A percentile compares a stretch with the other conserved stretches of the same genome.
Evolutionary conservation across 1,140 invertebrate genomes (phyloP).

Genomic region (Homalodisca vitripennis): DNA sequence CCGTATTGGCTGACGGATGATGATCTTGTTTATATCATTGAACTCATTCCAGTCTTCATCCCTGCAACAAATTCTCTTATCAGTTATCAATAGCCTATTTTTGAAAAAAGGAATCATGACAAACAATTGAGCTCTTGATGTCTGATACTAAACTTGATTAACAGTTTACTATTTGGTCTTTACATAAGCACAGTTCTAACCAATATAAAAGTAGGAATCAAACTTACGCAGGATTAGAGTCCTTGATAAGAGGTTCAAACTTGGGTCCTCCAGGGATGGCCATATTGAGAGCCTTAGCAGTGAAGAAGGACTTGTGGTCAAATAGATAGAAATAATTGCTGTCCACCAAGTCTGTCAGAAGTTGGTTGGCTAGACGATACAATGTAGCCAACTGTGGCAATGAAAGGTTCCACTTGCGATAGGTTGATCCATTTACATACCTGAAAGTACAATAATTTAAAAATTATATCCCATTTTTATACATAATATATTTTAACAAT

Average conservation of each 20-base stretch:
- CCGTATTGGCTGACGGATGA: slow-evolving; percentile 96
- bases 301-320: slow-evolving; percentile 99
- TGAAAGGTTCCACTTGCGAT: slow-evolving; percentile 92
- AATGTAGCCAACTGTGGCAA: slow-evolving; percentile 97
- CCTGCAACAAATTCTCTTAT: too few species aligned
- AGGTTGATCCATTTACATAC: slow-evolving; percentile 96
- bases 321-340: slow-evolving; percentile 99
- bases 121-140: too few species aligned
- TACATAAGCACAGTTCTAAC: neutral
- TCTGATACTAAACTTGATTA: too few species aligned
- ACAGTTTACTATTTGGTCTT: too few species aligned
- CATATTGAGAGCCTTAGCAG: slow-evolving; percentile 99
- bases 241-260: slow-evolving; percentile 98
- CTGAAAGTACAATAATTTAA: slow-evolving; percentile 53
- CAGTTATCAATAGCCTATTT: too few species aligned
- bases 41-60: slow-evolving; percentile 99
- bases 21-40: slow-evolving; percentile 99
- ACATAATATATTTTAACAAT: too few species aligned
- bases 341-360: slow-evolving; percentile 98
- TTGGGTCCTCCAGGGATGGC: slow-evolving; percentile 99
- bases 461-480: too few species aligned
- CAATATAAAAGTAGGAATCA: slow-evolving; percentile 26
- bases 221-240: slow-evolving; percentile 82
- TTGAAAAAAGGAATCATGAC: too few species aligned
- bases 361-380: slow-evolving; percentile 95